Conservation (phyloP, 1,140 invertebrate species). For the Zaprionus kolodkinae region DNA sequence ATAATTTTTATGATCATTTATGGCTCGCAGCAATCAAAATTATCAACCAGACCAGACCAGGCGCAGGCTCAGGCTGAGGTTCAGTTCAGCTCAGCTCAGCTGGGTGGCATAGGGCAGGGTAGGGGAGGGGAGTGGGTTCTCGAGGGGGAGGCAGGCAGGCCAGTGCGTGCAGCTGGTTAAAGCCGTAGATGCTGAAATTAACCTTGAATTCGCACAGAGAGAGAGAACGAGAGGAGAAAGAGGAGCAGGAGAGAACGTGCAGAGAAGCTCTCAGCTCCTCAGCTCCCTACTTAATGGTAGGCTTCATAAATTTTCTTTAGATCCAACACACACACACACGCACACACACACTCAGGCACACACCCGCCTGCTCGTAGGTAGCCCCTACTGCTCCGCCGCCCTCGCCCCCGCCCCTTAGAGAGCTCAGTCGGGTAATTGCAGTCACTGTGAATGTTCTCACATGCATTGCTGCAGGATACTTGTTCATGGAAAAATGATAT, state of each 20-base stretch:
- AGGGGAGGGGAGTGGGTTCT: background rate
- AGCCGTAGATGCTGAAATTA: conserved; percentile 64
- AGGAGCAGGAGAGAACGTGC: conserved; percentile 38
- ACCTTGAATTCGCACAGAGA: conserved; percentile 75
- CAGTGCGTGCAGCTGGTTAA: conserved; percentile 80
- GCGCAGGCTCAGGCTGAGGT: conserved; percentile 7
- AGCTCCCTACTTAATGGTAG: conserved; percentile 76
- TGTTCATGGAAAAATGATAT: conserved; percentile 83
- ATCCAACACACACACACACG: conserved; percentile 46
- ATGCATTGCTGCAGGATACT: conserved; percentile 80
- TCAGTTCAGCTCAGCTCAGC: conserved; percentile 8
- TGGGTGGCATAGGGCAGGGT: conserved; percentile 30
- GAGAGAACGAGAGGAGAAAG: conserved; percentile 17
- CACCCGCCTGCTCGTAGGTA: conserved; percentile 39
- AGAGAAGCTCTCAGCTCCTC: conserved; percentile 41
- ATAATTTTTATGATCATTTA: conserved; percentile 83
- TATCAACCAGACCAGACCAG: conserved; percentile 58
- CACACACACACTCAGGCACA: conserved; percentile 16
- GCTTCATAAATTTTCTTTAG: conserved; percentile 82
- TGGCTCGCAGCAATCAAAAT: conserved; percentile 80
- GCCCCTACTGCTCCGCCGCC: no score
- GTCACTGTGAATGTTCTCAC: conserved; percentile 82
- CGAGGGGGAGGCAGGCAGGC: background rate
- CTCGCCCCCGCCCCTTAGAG: background rate
- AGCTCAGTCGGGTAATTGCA: conserved; percentile 67